Conservation (phyloP, 2,797 vertebrate species). For the Pipistrellus pygmaeus region DNA sequence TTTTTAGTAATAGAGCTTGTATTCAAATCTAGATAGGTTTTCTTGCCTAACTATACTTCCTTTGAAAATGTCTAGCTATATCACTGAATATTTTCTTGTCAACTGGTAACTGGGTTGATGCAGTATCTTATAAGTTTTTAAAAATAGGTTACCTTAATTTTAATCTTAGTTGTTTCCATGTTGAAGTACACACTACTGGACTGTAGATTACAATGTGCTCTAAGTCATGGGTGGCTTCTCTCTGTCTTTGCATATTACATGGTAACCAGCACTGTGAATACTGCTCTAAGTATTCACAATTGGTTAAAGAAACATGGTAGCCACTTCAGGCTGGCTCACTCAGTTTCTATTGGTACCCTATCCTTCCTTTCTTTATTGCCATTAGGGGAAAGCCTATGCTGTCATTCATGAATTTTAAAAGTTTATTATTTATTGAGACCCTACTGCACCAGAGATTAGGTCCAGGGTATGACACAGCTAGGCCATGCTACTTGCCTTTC, state of each 20-base stretch:
- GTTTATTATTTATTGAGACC: background rate
- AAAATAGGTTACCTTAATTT: background rate
- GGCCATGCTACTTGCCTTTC: background rate
- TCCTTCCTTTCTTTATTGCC: background rate
- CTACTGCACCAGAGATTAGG: background rate
- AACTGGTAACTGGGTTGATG: background rate
- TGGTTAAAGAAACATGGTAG: background rate
- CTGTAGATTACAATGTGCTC: background rate
- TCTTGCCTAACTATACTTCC: background rate
- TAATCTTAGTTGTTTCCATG: background rate
- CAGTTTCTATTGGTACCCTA: background rate
- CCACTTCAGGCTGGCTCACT: background rate
- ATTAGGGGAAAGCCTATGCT: background rate
- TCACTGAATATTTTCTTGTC: background rate
- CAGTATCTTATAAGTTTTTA: background rate
- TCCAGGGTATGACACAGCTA: background rate
- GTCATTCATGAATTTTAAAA: background rate
- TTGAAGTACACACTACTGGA: background rate
- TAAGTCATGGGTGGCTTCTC: background rate
- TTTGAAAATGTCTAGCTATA: slow-evolving; percentile 12
- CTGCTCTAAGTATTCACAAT: background rate
- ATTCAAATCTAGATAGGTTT: background rate
- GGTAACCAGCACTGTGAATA: background rate
- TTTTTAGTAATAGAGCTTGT: background rate
- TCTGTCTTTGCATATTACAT: background rate